These are phyloP conservation scores for Escarpia spicata DNA, from an alignment of 2,888 invertebrate species.

Conservation along the genomic window DNA sequence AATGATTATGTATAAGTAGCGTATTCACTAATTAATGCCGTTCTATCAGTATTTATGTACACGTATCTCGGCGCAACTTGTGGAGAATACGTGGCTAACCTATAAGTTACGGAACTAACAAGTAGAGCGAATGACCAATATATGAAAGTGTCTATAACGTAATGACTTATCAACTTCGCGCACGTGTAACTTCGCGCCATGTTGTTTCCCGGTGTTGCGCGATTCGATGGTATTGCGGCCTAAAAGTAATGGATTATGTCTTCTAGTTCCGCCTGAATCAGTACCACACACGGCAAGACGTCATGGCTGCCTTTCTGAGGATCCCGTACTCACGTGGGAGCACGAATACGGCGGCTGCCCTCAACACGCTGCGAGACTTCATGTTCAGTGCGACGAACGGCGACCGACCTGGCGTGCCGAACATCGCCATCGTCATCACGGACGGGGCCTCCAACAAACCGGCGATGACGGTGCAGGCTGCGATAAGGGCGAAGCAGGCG, in stretches of 20 bases:
- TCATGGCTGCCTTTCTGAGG: slow-evolving; percentile 51
- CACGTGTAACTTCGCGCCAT: too few species aligned
- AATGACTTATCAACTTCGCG: too few species aligned
- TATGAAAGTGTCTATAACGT: too few species aligned
- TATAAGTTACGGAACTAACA: too few species aligned
- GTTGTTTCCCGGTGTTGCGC: too few species aligned
- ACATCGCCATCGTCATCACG: slow-evolving; percentile 47
- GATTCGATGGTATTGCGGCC: too few species aligned
- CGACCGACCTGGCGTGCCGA: slow-evolving; percentile 35
- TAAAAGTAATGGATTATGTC: neutral
- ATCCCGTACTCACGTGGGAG: slow-evolving; percentile 54
- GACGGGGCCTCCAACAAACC: slow-evolving; percentile 58
- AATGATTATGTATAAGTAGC: too few species aligned
- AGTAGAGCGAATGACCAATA: too few species aligned
- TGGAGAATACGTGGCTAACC: too few species aligned
- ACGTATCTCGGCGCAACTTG: too few species aligned
- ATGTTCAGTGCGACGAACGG: slow-evolving; percentile 41
- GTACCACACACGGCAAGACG: slow-evolving; percentile 46
- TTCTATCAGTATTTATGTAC: too few species aligned
- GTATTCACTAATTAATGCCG: too few species aligned
- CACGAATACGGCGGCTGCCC: slow-evolving; percentile 57
- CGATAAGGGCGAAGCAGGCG: slow-evolving; percentile 46
- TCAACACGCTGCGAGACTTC: slow-evolving; percentile 35
- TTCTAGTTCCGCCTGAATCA: slow-evolving; percentile 53
- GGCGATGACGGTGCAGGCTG: slow-evolving; percentile 45